A percentile compares a stretch with the other conserved stretches of the same genome.
These are phyloP conservation scores for Pangasianodon hypophthalmus DNA, from an alignment of 2,113 vertebrate genomes.

Conservation along the genomic window DNA sequence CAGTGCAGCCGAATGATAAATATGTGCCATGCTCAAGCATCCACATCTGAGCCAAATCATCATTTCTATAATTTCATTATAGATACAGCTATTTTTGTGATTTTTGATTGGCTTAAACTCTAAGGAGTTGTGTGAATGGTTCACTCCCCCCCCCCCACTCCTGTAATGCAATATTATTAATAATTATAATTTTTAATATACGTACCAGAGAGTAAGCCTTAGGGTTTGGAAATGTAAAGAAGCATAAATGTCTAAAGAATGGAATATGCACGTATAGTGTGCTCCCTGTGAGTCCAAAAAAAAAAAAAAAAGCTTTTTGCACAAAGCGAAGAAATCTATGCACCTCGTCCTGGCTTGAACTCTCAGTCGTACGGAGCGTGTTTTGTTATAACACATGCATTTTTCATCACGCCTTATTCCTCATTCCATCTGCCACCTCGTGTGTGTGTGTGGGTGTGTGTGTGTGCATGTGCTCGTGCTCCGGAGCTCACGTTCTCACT, in stretches of 20 bases:
- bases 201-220: not conserved
- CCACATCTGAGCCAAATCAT: not conserved
- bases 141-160: no score
- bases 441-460: not conserved
- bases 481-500: slow-evolving; percentile 48
- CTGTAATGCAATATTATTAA: not conserved
- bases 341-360: slow-evolving; percentile 37
- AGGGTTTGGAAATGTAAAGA: not conserved
- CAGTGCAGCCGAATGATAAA: not conserved
- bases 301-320: not conserved
- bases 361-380: slow-evolving; percentile 27
- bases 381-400: slow-evolving; percentile 49
- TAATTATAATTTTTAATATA: not conserved
- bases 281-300: no score
- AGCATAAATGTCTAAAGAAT: not conserved
- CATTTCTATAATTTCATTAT: not conserved
- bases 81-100: not conserved
- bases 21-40: not conserved
- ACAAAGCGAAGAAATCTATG: not conserved
- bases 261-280: not conserved
- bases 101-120: not conserved
- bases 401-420: slow-evolving; percentile 42
- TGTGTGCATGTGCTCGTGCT: slow-evolving; percentile 1
- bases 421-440: slow-evolving; percentile 38
- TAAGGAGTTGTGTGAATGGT: not conserved